Evolutionary conservation across 2,113 vertebrate species (phyloP), one percentile per base, ranked within the genome.

Genomic region (Copsychus sechellarum): DNA sequence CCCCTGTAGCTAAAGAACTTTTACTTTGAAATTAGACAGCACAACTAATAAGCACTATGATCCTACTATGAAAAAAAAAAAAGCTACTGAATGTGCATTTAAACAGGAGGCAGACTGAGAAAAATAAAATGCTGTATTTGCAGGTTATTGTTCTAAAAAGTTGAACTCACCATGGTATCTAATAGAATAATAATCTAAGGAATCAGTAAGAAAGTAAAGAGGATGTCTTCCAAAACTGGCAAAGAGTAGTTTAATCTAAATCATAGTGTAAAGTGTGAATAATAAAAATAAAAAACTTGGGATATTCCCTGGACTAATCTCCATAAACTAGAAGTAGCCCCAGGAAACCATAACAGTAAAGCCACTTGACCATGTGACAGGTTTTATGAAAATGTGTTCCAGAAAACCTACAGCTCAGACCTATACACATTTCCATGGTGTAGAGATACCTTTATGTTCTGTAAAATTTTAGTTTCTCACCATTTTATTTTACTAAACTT

Each of bases 261-360:
- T 53, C 57, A 96, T 74, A 47, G 5, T 88, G 65, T 83, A 80
- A 96, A 97, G 74, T 86, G 66, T 88, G 82, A 93, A 93, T 95
- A 97, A 97, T 87, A 95, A 94, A 96, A 96, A 93, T 72, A 93
- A 92, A 86, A 97, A 97, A 72, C 71, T 54, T 62, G 47, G 89
- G 93, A 74, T n/a, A n/a, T 96, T 67, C 38, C 34, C 64, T 87
- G 42, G 66, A 95, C 90, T 92, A 94, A 95, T 94, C 80, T 94
- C 85, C 91, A 69, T 93, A 95, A 96, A 97, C 86, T 34, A 92
- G 58, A n/a, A 97, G 88, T 78, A 92, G 95, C 92, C 93, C 73
- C 73, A 86, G 93, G 97, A 97, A 97, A 89, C 36, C 26, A 10
- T 95, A 88, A 90, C 72, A 95, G 73, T 87, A 91, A 96, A 97